These are phyloP conservation scores for Dendrocincla fuliginosa DNA, from an alignment of 2,797 vertebrate genomes.

Conservation along the genomic window DNA sequence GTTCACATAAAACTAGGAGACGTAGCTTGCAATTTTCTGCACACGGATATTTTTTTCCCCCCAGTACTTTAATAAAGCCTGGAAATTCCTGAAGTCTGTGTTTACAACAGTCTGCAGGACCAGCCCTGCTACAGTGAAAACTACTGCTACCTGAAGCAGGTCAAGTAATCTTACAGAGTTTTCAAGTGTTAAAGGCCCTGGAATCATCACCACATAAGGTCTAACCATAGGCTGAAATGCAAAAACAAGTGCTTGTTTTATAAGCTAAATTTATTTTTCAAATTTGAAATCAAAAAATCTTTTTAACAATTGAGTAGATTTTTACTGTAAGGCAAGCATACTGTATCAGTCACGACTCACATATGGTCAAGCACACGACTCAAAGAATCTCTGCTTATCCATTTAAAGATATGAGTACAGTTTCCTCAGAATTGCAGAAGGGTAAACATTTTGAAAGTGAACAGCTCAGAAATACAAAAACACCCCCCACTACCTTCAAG, in stretches of 20 bases:
- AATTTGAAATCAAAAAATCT: neutral
- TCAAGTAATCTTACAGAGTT: neutral
- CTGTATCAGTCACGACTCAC: neutral
- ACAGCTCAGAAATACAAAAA: neutral
- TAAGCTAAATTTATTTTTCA: constrained; percentile 13
- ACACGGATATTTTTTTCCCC: neutral
- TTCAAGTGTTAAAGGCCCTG: neutral
- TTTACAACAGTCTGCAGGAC: neutral
- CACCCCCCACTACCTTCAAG: neutral
- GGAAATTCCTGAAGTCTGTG: neutral
- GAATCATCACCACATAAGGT: neutral
- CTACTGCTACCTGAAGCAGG: neutral
- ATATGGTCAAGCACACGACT: neutral
- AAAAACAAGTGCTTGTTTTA: neutral
- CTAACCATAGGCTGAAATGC: neutral
- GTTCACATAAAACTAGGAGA: neutral
- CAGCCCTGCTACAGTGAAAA: neutral
- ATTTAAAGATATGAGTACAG: neutral
- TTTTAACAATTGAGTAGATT: neutral
- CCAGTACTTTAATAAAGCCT: neutral
- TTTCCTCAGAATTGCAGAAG: neutral
- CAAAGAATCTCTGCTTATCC: neutral
- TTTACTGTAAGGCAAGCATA: constrained; percentile 21
- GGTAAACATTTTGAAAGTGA: neutral
- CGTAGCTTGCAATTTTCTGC: neutral